Evolutionary conservation across 2,113 vertebrate genomes (phyloP), one percentile per base, ranked within the genome.

Genomic region (Zapornia atra): DNA sequence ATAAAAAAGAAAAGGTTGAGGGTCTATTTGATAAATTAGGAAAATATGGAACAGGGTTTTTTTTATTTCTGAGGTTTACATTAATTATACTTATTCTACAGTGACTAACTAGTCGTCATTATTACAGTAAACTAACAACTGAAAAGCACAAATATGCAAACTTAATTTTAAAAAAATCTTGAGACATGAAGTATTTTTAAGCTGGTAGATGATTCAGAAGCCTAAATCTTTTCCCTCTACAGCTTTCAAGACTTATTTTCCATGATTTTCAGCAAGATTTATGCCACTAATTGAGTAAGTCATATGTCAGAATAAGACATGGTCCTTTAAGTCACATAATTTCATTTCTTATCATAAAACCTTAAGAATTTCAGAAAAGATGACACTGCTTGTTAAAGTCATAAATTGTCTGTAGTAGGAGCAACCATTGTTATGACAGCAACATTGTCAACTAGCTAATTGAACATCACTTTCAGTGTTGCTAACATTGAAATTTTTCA

Each of bases 321-420:
- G 4, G 64, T 21, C 54, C 38, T 84, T 76, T 87, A 94, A 91
- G 21, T 69, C 63, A 76, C 15, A 61, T n/a, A 76, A 82, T 82
- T 87, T 87, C 7, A 76, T 89, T 82, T 75, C 40, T 71, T 88
- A 82, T 57, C 34, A 61, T 65, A 94, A 63, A 28, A 80, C 70
- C 18, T 76, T 76, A 64, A 12, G 46, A 85, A 79, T 82, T 90
- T 91, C 73, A 82, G 73, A 79, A 68, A 82, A 87, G 44, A 40
- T 54, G 44, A 80, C 40, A 73, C 5, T 77, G 28, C 26, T 89
- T 63, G n/a, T 76, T 90, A 50, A 69, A 90, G 59, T 76, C 84
- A 96, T 59, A 95, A 92, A 72, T n/a, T 85, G 38, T 84, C 78
- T 90, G 42, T 36, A 71, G 36, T 25, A 77, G 12, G 33, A 82